These are phyloP conservation scores for Drosophila kanapiae DNA, from an alignment of 1,140 invertebrate species.

Conservation along the genomic window DNA sequence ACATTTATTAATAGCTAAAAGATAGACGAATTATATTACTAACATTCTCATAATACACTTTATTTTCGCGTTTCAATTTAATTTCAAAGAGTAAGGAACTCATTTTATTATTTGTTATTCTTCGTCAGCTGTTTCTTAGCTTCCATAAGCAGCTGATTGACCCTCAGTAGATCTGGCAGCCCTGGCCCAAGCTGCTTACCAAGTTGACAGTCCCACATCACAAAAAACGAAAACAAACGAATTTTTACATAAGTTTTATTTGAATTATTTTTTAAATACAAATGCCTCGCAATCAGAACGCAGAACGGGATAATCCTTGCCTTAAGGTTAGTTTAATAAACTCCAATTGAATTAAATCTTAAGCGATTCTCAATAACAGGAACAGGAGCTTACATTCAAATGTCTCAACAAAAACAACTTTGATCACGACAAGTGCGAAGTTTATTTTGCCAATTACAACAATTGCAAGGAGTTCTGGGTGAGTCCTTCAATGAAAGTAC, in stretches of 20 bases:
- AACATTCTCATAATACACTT: slow-evolving; percentile 84
- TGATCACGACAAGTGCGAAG: slow-evolving; percentile 87
- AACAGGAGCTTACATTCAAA: slow-evolving; percentile 87
- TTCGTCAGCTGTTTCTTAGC: neutral
- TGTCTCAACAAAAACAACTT: slow-evolving; percentile 88
- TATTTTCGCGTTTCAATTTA: slow-evolving; percentile 81
- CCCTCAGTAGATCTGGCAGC: slow-evolving; percentile 17
- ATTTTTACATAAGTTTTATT: slow-evolving; percentile 59
- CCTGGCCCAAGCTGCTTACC: neutral
- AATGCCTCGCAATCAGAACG: slow-evolving; percentile 84
- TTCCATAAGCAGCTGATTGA: slow-evolving; percentile 3
- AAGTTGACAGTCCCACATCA: slow-evolving; percentile 16
- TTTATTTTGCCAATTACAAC: slow-evolving; percentile 89
- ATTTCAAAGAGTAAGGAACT: slow-evolving; percentile 78
- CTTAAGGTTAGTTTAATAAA: slow-evolving; percentile 55
- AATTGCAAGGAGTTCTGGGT: slow-evolving; percentile 89
- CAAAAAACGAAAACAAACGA: slow-evolving; percentile 32
- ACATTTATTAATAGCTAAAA: neutral
- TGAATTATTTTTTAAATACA: slow-evolving; percentile 23
- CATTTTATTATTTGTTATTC: slow-evolving; percentile 52
- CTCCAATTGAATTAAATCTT: neutral
- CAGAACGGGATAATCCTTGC: slow-evolving; percentile 84
- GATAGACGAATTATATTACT: neutral
- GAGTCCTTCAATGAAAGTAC: slow-evolving; percentile 51
- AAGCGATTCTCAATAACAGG: slow-evolving; percentile 81